Percentiles rank a stretch among this genome's conserved stretches.
Evolutionary conservation across 2,797 vertebrate genomes (phyloP).

Genomic region (Anas georgica): DNA sequence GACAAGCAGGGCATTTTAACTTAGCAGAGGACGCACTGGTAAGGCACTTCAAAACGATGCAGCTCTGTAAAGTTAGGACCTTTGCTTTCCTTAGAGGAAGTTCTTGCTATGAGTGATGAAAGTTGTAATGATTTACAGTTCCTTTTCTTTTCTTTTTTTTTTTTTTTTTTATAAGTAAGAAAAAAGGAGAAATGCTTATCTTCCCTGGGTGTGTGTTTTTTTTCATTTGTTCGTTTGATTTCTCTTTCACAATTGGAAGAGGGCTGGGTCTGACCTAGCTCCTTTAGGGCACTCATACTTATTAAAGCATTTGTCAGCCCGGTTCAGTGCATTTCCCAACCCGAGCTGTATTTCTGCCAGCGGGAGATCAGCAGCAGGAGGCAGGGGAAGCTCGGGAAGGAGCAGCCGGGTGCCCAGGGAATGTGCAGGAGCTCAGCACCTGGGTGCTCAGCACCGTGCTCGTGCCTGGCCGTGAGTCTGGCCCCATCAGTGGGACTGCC

Average conservation of each 20-base stretch:
- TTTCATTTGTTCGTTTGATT: background rate
- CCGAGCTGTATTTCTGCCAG: background rate
- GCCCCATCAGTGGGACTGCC: rapidly evolving
- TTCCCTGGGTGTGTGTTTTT: rapidly evolving
- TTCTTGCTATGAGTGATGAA: background rate
- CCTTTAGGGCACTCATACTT: background rate
- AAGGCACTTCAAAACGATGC: rapidly evolving
- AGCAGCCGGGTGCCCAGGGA: rapidly evolving
- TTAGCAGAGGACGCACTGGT: background rate
- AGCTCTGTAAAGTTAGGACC: background rate
- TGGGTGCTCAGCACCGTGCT: rapidly evolving
- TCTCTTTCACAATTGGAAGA: background rate
- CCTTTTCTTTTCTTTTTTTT: background rate
- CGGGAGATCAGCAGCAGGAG: rapidly evolving
- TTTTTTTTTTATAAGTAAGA: background rate
- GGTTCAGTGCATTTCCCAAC: background rate
- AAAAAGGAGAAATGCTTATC: background rate
- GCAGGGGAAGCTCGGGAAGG: background rate
- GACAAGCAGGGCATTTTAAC: background rate
- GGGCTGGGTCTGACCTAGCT: background rate
- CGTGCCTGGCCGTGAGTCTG: rapidly evolving
- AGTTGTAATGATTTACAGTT: background rate
- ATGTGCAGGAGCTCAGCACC: rapidly evolving
- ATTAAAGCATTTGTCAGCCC: background rate
- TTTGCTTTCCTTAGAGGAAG: background rate